Evolutionary conservation across 2,113 vertebrate species (phyloP).

Genomic region (Ophthalmolycus amberensis): DNA sequence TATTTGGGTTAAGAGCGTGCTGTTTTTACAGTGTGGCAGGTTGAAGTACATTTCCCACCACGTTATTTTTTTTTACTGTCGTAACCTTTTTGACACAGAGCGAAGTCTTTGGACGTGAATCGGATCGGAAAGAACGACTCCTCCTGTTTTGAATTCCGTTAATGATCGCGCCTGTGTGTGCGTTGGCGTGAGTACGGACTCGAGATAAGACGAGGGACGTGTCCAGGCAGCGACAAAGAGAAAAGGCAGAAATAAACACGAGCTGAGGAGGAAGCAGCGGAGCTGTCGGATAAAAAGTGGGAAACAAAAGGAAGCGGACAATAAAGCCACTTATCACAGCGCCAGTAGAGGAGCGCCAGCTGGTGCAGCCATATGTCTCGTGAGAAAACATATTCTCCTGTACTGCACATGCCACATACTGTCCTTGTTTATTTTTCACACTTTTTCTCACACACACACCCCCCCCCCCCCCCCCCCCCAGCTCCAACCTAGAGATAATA

Average conservation of each 20-base stretch:
- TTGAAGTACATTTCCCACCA: background rate
- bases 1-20: background rate
- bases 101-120: background rate
- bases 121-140: conserved; percentile 9
- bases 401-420: conserved; percentile 27
- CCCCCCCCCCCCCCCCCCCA: background rate
- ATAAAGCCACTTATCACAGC: conserved; percentile 57
- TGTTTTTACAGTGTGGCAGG: background rate
- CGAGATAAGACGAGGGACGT: background rate
- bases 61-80: background rate
- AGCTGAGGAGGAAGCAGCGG: conserved; percentile 19
- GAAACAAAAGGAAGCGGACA: conserved; percentile 47
- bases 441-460: conserved; percentile 25
- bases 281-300: conserved; percentile 34
- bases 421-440: conserved; percentile 25
- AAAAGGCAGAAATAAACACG: conserved; percentile 51
- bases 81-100: background rate
- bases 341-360: conserved; percentile 56
- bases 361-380: conserved; percentile 66
- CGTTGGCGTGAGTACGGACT: background rate
- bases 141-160: conserved; percentile 3
- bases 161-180: background rate
- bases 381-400: conserved; percentile 44
- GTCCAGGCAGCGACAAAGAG: conserved; percentile 24
- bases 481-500: conserved; percentile 28